Conservation (phyloP, 2,888 invertebrate species). For the Linnaemya vulpina region DNA sequence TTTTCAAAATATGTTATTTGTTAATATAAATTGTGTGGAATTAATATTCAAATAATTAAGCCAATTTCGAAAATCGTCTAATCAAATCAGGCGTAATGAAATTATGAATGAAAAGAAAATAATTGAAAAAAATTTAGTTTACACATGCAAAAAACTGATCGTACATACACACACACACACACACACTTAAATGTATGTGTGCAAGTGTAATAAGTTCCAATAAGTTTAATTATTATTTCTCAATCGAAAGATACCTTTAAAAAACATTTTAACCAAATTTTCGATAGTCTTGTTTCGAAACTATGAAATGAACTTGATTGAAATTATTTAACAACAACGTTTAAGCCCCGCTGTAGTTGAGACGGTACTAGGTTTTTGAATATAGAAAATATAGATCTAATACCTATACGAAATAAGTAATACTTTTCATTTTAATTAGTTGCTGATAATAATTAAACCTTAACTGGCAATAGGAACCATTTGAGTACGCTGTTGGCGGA, state of each 20-base stretch:
- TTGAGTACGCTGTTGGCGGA: no score
- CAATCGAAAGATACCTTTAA: neutral
- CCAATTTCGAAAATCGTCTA: no score
- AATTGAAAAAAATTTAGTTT: no score
- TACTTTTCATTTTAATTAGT: neutral
- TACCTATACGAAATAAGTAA: neutral
- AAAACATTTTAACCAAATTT: slow-evolving; percentile 2
- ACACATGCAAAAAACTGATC: no score
- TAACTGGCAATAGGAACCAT: neutral
- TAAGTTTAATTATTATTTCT: neutral
- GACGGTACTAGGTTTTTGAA: slow-evolving; percentile 11
- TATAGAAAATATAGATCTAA: neutral
- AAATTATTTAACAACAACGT: neutral
- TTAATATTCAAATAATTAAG: no score
- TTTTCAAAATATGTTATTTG: no score
- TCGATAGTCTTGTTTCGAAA: neutral
- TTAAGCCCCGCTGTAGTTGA: neutral
- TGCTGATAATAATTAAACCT: slow-evolving; percentile 39
- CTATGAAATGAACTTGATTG: neutral
- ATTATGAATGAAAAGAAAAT: no score
- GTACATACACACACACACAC: no score
- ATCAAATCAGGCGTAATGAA: no score
- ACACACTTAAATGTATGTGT: no score
- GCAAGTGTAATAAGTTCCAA: no score
- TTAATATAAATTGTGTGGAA: no score